Percentiles rank a stretch among this genome's conserved stretches.
These are phyloP conservation scores for Platerodrilus igneus DNA, from an alignment of 2,888 invertebrate species.

Conservation along the genomic window DNA sequence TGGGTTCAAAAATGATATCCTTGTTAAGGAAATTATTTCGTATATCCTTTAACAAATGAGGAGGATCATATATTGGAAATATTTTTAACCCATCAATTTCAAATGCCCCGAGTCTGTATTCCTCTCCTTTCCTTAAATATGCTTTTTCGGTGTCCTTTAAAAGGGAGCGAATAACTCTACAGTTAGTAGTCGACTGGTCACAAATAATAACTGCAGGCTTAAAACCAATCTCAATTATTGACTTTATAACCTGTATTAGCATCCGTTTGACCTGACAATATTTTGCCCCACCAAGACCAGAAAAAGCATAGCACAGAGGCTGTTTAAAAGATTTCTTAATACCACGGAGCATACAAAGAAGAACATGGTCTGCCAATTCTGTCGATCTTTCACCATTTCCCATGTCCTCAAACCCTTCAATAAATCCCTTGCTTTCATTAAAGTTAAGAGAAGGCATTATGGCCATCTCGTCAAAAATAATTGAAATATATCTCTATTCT, in stretches of 20 bases:
- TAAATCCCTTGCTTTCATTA: constrained; percentile 3
- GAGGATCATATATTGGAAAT: constrained; percentile 17
- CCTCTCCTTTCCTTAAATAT: constrained; percentile 11
- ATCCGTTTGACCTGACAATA: neutral
- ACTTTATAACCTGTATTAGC: neutral
- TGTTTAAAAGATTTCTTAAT: constrained; percentile 6
- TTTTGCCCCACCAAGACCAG: constrained; percentile 2
- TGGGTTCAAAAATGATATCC: too few relatives aligned
- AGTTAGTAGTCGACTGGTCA: constrained; percentile 16
- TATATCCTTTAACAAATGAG: constrained; percentile 20
- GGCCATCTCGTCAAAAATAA: constrained; percentile 2
- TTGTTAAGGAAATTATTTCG: constrained; percentile 4
- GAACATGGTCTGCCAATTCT: constrained; percentile 30
- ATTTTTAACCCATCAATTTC: too few relatives aligned
- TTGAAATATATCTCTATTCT: constrained; percentile 1
- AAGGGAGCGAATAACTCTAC: constrained; percentile 8
- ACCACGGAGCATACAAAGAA: constrained; percentile 30
- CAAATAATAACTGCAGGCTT: constrained; percentile 19
- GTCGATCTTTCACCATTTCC: constrained; percentile 14
- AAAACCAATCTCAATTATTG: constrained; percentile 15
- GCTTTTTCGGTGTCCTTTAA: constrained; percentile 9
- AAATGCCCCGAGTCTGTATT: too few relatives aligned
- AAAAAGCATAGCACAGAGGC: constrained; percentile 2
- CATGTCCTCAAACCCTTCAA: constrained; percentile 17
- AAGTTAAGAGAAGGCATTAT: constrained; percentile 1